phyloP scores from a whole-genome alignment of 2,888 invertebrate species.

The Synanthedon tipuliformis region DNA sequence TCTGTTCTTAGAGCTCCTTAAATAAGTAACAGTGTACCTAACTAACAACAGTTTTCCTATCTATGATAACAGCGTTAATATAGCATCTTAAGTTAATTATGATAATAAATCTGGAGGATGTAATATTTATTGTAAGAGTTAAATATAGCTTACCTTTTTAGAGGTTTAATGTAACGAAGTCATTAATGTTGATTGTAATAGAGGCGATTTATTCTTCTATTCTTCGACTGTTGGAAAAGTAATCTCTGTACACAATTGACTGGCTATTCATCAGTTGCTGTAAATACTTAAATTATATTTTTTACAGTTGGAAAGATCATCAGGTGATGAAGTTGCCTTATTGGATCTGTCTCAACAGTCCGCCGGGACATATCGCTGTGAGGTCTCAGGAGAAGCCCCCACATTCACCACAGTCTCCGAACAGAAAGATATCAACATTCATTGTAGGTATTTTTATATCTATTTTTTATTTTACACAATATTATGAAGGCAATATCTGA shows the following conservation, averaged over 20 bases:
- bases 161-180: no score
- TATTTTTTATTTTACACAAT: not conserved
- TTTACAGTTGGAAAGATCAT: constrained; percentile 71
- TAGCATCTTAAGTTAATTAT: no score
- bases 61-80: no score
- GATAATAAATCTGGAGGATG: no score
- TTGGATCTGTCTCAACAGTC: constrained; percentile 55
- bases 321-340: constrained; percentile 68
- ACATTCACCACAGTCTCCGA: constrained; percentile 50
- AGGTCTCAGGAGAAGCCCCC: constrained; percentile 69
- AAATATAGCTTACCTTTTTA: no score
- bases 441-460: constrained; percentile 46
- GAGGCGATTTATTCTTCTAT: no score
- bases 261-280: not conserved
- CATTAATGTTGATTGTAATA: no score
- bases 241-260: not conserved
- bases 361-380: constrained; percentile 64
- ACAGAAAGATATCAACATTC: constrained; percentile 49
- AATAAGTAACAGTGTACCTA: no score
- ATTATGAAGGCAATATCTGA: not conserved
- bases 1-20: no score
- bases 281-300: not conserved
- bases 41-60: no score
- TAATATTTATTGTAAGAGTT: no score
- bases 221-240: no score